Conservation (phyloP, 1,140 invertebrate genomes). For the Medauroidea extradentata region DNA sequence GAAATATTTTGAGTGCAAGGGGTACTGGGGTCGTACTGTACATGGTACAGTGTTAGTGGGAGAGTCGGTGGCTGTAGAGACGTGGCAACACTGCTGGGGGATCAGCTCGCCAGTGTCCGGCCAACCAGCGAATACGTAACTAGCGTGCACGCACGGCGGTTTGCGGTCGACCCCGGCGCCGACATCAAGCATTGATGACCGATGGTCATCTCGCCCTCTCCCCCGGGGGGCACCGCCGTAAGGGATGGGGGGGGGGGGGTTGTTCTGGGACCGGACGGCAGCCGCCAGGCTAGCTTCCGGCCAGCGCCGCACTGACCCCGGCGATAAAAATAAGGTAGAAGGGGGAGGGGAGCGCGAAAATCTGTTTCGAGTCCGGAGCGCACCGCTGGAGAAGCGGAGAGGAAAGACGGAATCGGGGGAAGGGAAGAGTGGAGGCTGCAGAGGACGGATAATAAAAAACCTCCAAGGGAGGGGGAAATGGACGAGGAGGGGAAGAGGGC, state of each 20-base stretch:
- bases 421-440: constrained; percentile 3
- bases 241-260: constrained; percentile 8
- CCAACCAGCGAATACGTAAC: background rate
- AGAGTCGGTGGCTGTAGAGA: too few species aligned
- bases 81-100: constrained; percentile 21
- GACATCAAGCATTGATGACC: background rate
- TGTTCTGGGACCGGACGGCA: constrained; percentile 1
- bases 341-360: constrained; percentile 19
- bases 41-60: too few species aligned
- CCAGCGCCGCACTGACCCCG: constrained; percentile 20
- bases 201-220: background rate
- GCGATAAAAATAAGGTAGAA: constrained; percentile 8
- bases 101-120: constrained; percentile 28
- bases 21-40: too few species aligned
- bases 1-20: too few species aligned
- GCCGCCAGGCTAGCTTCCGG: constrained; percentile 8
- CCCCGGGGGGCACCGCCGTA: constrained; percentile 24
- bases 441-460: constrained; percentile 19
- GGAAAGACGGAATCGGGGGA: background rate
- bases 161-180: background rate
- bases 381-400: background rate
- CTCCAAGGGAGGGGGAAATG: constrained; percentile 15
- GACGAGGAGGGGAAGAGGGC: constrained; percentile 12
- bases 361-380: constrained; percentile 22
- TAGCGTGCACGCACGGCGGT: constrained; percentile 5